Evolutionary conservation across 2,888 invertebrate species (phyloP).

Genomic region (Hipparchia sbordonii): DNA sequence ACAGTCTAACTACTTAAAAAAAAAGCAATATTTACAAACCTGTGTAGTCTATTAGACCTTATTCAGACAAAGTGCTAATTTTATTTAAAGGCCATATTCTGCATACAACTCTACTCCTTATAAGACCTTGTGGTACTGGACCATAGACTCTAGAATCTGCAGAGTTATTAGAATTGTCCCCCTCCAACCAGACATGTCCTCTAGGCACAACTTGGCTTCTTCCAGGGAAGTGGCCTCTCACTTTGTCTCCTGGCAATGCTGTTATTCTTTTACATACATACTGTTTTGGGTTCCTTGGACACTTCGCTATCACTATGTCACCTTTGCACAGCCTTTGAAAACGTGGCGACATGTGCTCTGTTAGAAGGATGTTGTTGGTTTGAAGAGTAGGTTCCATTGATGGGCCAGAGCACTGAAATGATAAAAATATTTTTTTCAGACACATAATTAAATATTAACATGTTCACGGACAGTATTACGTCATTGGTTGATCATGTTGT

Average conservation of each 20-base stretch:
- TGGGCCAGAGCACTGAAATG: slow-evolving; percentile 91
- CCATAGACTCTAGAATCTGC: slow-evolving; percentile 94
- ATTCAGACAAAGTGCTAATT: slow-evolving; percentile 64
- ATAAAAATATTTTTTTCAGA: background rate
- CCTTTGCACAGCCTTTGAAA: slow-evolving; percentile 86
- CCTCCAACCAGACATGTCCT: slow-evolving; percentile 96
- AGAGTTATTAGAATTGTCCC: slow-evolving; percentile 93
- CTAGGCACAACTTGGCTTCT: slow-evolving; percentile 86
- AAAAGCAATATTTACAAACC: slow-evolving; percentile 17
- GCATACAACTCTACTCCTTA: slow-evolving; percentile 91
- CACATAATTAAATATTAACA: no score
- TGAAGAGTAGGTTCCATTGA: slow-evolving; percentile 97
- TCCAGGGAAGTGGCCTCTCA: slow-evolving; percentile 69
- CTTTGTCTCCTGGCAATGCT: slow-evolving; percentile 89
- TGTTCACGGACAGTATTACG: no score
- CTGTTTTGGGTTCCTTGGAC: slow-evolving; percentile 90
- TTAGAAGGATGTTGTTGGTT: slow-evolving; percentile 90
- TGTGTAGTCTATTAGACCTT: slow-evolving; percentile 17
- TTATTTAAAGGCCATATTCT: slow-evolving; percentile 89
- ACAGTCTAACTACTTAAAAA: background rate
- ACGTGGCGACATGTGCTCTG: slow-evolving; percentile 89
- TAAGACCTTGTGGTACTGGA: slow-evolving; percentile 92
- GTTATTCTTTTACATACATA: slow-evolving; percentile 93
- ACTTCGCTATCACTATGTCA: slow-evolving; percentile 92
- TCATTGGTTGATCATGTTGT: no score